Conservation (phyloP, 2,888 invertebrate species). For the Cheilosia pagana region DNA sequence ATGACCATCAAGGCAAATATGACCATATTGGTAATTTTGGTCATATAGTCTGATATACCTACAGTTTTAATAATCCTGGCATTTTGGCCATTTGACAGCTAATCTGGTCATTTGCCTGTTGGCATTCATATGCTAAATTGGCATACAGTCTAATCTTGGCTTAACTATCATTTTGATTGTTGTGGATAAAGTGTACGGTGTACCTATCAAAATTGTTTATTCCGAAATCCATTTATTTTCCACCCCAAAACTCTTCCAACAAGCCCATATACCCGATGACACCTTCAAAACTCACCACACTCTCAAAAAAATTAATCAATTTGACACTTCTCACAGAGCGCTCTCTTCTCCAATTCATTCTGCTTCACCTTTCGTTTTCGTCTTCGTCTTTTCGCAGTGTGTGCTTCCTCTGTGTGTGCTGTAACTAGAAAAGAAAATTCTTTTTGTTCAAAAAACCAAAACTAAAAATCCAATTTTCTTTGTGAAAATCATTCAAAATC, state of each 20-base stretch:
- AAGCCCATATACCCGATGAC: slow-evolving; percentile 3
- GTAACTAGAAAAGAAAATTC: slow-evolving; percentile 58
- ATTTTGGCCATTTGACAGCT: too few species aligned
- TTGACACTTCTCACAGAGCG: slow-evolving; percentile 55
- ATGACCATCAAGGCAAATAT: too few species aligned
- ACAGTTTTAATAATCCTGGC: too few species aligned
- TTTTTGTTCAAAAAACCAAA: slow-evolving; percentile 40
- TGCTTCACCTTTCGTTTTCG: slow-evolving; percentile 65
- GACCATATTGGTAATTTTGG: too few species aligned
- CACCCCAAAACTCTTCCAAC: not conserved
- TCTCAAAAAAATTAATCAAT: slow-evolving; percentile 56
- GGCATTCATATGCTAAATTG: too few species aligned
- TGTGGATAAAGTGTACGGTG: too few species aligned
- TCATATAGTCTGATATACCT: too few species aligned
- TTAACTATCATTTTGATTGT: too few species aligned
- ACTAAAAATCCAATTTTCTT: slow-evolving; percentile 45
- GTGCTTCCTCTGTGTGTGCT: slow-evolving; percentile 65
- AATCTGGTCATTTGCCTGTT: too few species aligned
- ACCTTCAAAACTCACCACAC: slow-evolving; percentile 44
- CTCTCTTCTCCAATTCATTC: slow-evolving; percentile 41
- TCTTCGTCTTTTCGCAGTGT: slow-evolving; percentile 72
- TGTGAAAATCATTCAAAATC: slow-evolving; percentile 50
- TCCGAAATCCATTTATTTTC: not conserved
- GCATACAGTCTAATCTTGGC: too few species aligned
- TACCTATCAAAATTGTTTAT: not conserved